Evolutionary conservation across 2,113 vertebrate genomes (phyloP).

Genomic region (Dolichotis patagonum): DNA sequence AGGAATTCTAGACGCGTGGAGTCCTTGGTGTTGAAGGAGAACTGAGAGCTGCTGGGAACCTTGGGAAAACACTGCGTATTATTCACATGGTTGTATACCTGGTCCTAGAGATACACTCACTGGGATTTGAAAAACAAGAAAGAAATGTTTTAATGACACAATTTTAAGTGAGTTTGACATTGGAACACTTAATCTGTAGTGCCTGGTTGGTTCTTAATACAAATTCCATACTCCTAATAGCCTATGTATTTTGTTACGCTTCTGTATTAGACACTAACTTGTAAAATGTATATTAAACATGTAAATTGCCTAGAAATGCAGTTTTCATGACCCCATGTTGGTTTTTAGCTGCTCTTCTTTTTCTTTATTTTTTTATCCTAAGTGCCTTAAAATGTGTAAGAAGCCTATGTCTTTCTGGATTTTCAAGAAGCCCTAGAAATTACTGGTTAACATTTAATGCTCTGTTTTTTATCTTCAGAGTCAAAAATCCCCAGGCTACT

Average conservation of each 20-base stretch:
- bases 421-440: neutral
- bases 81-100: neutral
- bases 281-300: neutral
- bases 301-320: neutral
- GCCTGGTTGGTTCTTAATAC: neutral
- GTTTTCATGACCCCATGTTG: neutral
- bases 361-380: neutral
- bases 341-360: neutral
- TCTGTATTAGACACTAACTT: neutral
- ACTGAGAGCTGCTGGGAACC: neutral
- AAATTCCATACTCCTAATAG: neutral
- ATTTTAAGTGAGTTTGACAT: constrained; percentile 34
- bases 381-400: neutral
- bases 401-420: neutral
- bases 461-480: neutral
- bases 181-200: neutral
- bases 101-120: neutral
- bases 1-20: neutral
- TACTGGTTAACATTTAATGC: neutral
- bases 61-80: neutral
- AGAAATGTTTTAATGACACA: neutral
- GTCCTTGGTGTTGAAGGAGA: neutral
- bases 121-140: neutral
- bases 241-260: neutral
- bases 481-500: neutral